Evolutionary conservation across 2,113 vertebrate genomes (phyloP), one percentile per base, ranked within the genome.

Genomic region (Rhinolophus sinicus): DNA sequence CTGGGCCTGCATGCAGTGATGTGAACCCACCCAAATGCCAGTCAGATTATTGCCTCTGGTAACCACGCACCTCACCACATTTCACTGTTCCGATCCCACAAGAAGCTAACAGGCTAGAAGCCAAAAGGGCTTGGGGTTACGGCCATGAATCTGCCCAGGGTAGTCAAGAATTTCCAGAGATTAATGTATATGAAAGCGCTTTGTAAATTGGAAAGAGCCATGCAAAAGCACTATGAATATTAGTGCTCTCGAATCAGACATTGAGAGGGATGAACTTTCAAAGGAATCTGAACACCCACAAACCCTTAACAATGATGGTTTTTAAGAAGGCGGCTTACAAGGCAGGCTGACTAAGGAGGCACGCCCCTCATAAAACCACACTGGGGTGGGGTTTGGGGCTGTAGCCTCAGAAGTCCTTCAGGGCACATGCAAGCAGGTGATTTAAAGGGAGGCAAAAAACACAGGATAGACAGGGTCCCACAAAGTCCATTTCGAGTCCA

Each of bases 241-340:
- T 83, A 96, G 6, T 95, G 62, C 94, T 95, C 87, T 70, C 30
- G 22, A 94, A 73, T 87, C 75, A 64, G 82, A 97, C 78, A 96
- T 6, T 76, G 82, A 94, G 69, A 97, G 56, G 83, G 82, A 89
- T 90, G 93, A 97, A 98, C 94, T 97, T 97, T 96, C 80, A 84
- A 96, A 97, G 89, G 94, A 96, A 93, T 85, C 9, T 76, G 47
- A 93, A 93, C 28, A 92, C 96, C 50, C 96, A 95, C 93, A 75
- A 75, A 62, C 0, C 38, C 65, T 78, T 78, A 44, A 97, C 93
- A 96, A 93, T 88, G 84, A 84, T 90, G 76, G 96, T 95, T 96
- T 97, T 97, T 90, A 77, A 80, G 44, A 95, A 95, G 60, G 40
- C 44, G 0, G 88, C 94, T 95, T 18, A 94, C 26, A 38, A 44